These are phyloP conservation scores for Amblyteles armatorius DNA, from an alignment of 2,888 invertebrate species.

Conservation along the genomic window DNA sequence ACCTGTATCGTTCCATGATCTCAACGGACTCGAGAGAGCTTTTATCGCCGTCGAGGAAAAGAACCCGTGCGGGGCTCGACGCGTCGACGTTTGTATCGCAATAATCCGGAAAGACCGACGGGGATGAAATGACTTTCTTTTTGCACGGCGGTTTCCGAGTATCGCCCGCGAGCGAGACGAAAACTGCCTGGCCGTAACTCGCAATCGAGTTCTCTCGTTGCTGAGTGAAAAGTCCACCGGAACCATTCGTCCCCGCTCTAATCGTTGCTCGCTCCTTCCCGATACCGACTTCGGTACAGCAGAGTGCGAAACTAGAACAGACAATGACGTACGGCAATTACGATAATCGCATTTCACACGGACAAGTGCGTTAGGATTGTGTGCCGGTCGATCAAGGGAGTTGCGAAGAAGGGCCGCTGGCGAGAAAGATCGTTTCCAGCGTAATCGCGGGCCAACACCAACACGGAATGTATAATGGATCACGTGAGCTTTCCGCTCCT, in stretches of 20 bases:
- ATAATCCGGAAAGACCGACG: neutral
- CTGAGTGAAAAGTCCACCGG: slow-evolving; percentile 14
- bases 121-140: neutral
- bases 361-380: neutral
- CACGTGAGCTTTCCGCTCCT: slow-evolving; percentile 30
- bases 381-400: neutral
- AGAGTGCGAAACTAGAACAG: slow-evolving; percentile 11
- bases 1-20: neutral
- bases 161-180: no score
- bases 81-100: neutral
- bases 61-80: neutral
- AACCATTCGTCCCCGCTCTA: slow-evolving; percentile 4
- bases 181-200: no score
- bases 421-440: slow-evolving; percentile 16
- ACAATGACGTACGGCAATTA: slow-evolving; percentile 39
- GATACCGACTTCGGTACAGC: neutral
- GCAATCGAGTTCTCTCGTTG: neutral
- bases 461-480: slow-evolving; percentile 30
- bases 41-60: neutral
- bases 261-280: neutral
- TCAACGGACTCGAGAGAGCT: neutral
- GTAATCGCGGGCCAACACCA: neutral
- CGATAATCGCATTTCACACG: slow-evolving; percentile 30
- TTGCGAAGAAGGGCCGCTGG: neutral
- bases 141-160: neutral